phyloP scores from a whole-genome alignment of 2,888 invertebrate genomes.

The Iphiclides podalirius region DNA sequence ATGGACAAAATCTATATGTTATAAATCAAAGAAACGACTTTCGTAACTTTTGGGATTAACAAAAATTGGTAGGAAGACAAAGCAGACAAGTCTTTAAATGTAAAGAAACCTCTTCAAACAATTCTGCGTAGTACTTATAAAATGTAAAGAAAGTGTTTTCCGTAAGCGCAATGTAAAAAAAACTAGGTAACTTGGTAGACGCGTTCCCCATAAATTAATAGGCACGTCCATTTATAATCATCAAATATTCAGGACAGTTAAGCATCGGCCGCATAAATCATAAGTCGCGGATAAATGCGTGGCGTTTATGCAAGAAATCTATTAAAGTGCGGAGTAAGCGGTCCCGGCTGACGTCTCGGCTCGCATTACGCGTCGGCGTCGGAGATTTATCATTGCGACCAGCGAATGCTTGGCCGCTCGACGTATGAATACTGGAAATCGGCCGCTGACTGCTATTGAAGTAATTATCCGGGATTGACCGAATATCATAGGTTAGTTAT shows the following conservation, averaged over 20 bases:
- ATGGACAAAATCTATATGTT: too few species aligned
- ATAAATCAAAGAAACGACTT: too few species aligned
- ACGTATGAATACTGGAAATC: slow-evolving; percentile 19
- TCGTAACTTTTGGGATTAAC: too few species aligned
- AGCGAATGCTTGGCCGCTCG: slow-evolving; percentile 1
- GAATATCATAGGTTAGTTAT: not conserved
- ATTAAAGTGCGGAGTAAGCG: slow-evolving; percentile 9
- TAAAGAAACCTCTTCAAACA: too few species aligned
- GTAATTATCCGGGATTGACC: slow-evolving; percentile 4
- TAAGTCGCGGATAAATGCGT: slow-evolving; percentile 19
- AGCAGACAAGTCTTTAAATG: too few species aligned
- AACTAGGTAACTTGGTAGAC: too few species aligned
- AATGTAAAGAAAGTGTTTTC: too few species aligned
- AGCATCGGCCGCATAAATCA: slow-evolving; percentile 23
- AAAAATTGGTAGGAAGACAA: too few species aligned
- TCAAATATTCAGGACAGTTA: slow-evolving; percentile 25
- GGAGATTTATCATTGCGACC: slow-evolving; percentile 20
- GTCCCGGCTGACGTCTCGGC: slow-evolving; percentile 6
- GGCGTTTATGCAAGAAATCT: slow-evolving; percentile 17
- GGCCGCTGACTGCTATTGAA: slow-evolving; percentile 7
- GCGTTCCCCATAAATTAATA: too few species aligned
- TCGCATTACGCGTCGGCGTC: slow-evolving; percentile 15
- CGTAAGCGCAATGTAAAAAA: too few species aligned
- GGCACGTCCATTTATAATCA: slow-evolving; percentile 19
- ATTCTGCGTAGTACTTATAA: too few species aligned